Base-by-base conservation (phyloP, 2,113 vertebrate genomes). In the Anarrhichthys ocellatus region DNA sequence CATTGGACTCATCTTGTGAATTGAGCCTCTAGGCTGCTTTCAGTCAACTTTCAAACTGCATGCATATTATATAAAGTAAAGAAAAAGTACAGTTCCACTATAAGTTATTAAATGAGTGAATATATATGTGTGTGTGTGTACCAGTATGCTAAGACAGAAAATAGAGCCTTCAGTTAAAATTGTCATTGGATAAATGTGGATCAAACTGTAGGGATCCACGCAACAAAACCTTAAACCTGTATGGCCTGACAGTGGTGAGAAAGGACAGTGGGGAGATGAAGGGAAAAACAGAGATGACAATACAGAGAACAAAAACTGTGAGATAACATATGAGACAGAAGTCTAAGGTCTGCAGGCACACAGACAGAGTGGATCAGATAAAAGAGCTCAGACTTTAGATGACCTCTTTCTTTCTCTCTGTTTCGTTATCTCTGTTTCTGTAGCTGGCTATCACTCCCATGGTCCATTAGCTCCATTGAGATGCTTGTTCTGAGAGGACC, bases 391-490 rank as follows among this genome's bases (percentile, higher is more conserved):
- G 58, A 70, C 32, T 62, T 48, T 54, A 58, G 61, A 72, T 63
- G 69, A 80, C 4, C 40, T 44, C 62, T n/a, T 69, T 48, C 40
- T 67, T 68, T 78, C 38, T 69, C 58, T 52, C 24, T 27, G 22
- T 69, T 27, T 79, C 38, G 59, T 80, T 82, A 69, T 82, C 70
- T 59, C 29, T n/a, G 6, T 87, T n/a, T 80, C 9, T 63, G 44
- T 54, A 46, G 18, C 64, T 67, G 54, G 7, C 65, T 87, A 59
- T 88, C 70, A 56, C 73, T 75, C 68, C 72, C n/a, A 9, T 70
- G 66, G n/a, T 70, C 68, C 75, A 83, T 85, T 80, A 88, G 79
- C 62, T 84, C 73, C 32, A 73, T 63, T 73, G 87, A 87, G 83
- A 82, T 72, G 72, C 50, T 83, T 58, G 73, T 56, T 87, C 40